Evolutionary conservation across 2,888 invertebrate genomes (phyloP).

Genomic region (Cetonia aurata): DNA sequence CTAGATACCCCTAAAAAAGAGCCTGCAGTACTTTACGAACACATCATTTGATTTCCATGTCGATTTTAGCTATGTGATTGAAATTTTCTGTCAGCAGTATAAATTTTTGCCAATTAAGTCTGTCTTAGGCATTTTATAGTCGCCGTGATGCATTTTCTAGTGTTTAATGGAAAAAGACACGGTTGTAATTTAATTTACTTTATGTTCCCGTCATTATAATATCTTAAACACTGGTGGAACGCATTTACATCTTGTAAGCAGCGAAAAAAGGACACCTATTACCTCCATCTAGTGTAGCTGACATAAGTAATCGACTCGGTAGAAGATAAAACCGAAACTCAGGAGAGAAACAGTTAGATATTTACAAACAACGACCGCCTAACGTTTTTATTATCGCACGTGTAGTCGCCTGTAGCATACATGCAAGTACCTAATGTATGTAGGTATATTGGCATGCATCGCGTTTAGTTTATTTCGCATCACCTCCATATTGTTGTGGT

Average conservation of each 20-base stretch:
- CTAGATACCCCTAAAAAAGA: too few species aligned
- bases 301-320: slow-evolving; percentile 7
- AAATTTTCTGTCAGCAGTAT: not conserved
- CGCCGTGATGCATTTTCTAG: not conserved
- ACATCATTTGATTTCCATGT: not conserved
- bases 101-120: not conserved
- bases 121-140: not conserved
- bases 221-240: not conserved
- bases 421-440: too few species aligned
- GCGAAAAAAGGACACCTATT: slow-evolving; percentile 1
- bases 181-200: not conserved
- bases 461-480: too few species aligned
- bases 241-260: not conserved
- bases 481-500: slow-evolving; percentile 1
- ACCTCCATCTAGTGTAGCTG: not conserved
- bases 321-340: slow-evolving; percentile 21
- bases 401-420: slow-evolving; percentile 12
- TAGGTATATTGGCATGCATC: too few species aligned
- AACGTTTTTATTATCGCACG: slow-evolving; percentile 36
- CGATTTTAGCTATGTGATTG: not conserved
- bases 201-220: not conserved
- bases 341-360: slow-evolving; percentile 35
- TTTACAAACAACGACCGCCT: slow-evolving; percentile 25
- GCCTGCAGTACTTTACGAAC: too few species aligned
- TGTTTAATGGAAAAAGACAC: slow-evolving; percentile 1